Evolutionary conservation across 2,888 invertebrate genomes (phyloP).

Genomic region (Acanthoscelides obtectus): DNA sequence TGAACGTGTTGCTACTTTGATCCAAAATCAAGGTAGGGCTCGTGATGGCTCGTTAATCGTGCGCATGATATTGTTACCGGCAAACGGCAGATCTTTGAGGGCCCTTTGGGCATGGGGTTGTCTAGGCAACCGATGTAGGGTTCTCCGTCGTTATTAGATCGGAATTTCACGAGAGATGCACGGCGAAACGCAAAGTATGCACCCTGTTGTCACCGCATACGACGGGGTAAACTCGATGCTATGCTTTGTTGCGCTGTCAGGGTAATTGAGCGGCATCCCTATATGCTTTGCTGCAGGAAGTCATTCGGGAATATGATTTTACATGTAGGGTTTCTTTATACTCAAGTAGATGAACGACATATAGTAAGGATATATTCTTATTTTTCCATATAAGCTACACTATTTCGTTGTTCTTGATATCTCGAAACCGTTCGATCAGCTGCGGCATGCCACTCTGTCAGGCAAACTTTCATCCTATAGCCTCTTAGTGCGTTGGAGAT

Average conservation of each 20-base stretch:
- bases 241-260: background rate
- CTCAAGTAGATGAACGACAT: too few relatives aligned
- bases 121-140: background rate
- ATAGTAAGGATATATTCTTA: too few relatives aligned
- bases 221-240: background rate
- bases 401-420: too few relatives aligned
- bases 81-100: background rate
- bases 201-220: background rate
- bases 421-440: too few relatives aligned
- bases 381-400: too few relatives aligned
- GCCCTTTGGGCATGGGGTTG: background rate
- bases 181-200: background rate
- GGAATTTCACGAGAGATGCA: background rate
- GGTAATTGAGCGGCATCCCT: background rate
- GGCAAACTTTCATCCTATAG: too few relatives aligned
- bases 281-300: background rate
- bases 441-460: too few relatives aligned
- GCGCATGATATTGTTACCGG: background rate
- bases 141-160: background rate
- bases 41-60: background rate
- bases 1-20: background rate
- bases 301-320: background rate
- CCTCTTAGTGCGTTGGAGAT: too few relatives aligned
- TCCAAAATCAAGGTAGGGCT: background rate
- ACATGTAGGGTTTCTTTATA: too few relatives aligned